A percentile compares a stretch with the other conserved stretches of the same genome.
These are phyloP conservation scores for Neolamprologus falcicula DNA, from an alignment of 2,113 vertebrate species.

Conservation along the genomic window DNA sequence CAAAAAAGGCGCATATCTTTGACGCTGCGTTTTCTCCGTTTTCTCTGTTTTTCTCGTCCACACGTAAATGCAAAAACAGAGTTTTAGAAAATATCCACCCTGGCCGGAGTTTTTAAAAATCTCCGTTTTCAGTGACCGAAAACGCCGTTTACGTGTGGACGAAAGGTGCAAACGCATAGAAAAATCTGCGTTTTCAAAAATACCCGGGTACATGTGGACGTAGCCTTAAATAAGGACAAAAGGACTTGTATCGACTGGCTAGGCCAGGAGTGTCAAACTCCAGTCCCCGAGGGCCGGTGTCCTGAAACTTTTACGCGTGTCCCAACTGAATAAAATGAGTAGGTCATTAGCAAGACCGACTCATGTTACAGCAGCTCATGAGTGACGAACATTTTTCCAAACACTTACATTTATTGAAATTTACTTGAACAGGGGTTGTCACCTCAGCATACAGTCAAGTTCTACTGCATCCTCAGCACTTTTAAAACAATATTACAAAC, in stretches of 20 bases:
- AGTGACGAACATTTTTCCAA: not conserved
- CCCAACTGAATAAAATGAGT: not conserved
- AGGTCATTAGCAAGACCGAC: not conserved
- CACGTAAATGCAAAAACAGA: fast-evolving
- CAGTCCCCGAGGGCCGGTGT: not conserved
- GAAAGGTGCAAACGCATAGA: too few species aligned
- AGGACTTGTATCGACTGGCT: not conserved
- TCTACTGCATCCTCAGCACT: not conserved
- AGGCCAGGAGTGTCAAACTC: not conserved
- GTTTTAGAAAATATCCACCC: fast-evolving
- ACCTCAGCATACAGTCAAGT: not conserved
- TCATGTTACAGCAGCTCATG: not conserved
- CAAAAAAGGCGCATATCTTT: fast-evolving
- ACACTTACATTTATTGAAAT: not conserved
- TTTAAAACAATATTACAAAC: not conserved
- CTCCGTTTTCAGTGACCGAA: fast-evolving
- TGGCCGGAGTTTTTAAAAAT: too few species aligned
- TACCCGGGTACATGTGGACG: too few species aligned
- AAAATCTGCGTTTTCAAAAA: too few species aligned
- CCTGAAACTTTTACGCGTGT: not conserved
- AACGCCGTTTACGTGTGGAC: too few species aligned
- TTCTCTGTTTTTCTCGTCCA: too few species aligned
- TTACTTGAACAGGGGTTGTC: not conserved
- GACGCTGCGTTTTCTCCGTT: fast-evolving
- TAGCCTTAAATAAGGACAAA: not conserved